Evolutionary conservation across 2,888 invertebrate species (phyloP).

Genomic region (Hoplodrina blanda): DNA sequence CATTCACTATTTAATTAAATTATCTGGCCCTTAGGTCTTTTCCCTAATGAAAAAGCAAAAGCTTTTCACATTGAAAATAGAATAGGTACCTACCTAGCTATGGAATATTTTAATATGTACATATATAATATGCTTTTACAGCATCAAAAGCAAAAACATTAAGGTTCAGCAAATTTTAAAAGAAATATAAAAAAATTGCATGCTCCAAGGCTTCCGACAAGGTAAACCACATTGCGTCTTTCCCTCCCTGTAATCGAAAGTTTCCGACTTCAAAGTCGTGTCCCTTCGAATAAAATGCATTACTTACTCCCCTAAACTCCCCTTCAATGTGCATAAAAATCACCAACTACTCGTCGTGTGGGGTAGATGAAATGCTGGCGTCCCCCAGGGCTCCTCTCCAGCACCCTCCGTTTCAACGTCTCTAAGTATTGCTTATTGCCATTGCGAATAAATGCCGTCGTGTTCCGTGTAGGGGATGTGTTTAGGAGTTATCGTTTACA

Average conservation of each 20-base stretch:
- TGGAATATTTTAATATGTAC: no score
- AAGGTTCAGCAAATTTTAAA: conserved; percentile 31
- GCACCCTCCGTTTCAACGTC: conserved; percentile 68
- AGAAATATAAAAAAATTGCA: conserved; percentile 53
- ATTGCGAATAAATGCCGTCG: conserved; percentile 71
- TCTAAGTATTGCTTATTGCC: conserved; percentile 80
- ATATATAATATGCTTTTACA: background rate
- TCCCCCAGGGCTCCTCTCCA: conserved; percentile 76
- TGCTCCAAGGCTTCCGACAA: conserved; percentile 52
- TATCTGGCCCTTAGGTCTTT: background rate
- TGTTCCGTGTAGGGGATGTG: conserved; percentile 62
- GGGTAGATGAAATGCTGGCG: conserved; percentile 80
- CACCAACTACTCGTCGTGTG: conserved; percentile 74
- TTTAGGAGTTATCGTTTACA: conserved; percentile 78
- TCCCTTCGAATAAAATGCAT: conserved; percentile 75
- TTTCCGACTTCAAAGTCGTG: conserved; percentile 69
- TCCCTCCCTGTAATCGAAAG: conserved; percentile 62
- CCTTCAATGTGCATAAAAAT: conserved; percentile 70
- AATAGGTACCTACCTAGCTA: no score
- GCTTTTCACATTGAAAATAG: background rate
- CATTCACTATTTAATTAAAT: background rate
- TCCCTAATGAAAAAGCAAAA: conserved; percentile 4
- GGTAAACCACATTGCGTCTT: conserved; percentile 61
- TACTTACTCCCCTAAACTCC: conserved; percentile 68
- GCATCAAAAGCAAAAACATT: conserved; percentile 22